Evolutionary conservation across 2,113 vertebrate species (phyloP).

Genomic region (Paracanthobrama guichenoti): DNA sequence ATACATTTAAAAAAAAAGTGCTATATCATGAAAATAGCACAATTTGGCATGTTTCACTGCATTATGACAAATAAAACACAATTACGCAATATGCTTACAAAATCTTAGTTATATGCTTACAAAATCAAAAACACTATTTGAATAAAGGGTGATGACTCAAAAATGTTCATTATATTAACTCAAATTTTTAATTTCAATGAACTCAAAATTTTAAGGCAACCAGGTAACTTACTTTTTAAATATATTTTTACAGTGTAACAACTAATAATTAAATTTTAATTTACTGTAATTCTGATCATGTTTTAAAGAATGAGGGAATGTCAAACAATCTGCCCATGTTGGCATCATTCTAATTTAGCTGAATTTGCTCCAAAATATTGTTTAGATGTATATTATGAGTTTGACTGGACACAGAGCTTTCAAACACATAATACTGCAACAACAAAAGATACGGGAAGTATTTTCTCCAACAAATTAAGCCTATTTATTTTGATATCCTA

Average conservation of each 20-base stretch:
- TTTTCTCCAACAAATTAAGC: neutral
- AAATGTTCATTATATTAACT: too few species aligned
- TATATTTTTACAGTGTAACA: neutral
- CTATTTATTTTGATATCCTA: neutral
- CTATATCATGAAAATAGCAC: too few species aligned
- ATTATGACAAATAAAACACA: too few species aligned
- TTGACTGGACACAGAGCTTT: neutral
- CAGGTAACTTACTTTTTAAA: too few species aligned
- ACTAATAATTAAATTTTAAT: neutral
- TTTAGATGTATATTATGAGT: neutral
- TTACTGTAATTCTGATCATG: neutral
- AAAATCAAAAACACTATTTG: too few species aligned
- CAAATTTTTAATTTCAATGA: too few species aligned
- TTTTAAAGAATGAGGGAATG: neutral
- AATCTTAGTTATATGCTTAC: too few species aligned
- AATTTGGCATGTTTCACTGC: too few species aligned
- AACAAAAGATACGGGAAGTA: neutral
- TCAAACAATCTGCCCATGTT: neutral
- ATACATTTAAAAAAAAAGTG: too few species aligned
- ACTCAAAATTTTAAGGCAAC: too few species aligned
- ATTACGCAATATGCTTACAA: too few species aligned
- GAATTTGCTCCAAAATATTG: neutral
- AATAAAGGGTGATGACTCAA: too few species aligned
- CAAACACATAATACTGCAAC: neutral
- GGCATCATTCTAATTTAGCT: neutral